phyloP scores from a whole-genome alignment of 1,140 invertebrate genomes.

The Bombus consobrinus region DNA sequence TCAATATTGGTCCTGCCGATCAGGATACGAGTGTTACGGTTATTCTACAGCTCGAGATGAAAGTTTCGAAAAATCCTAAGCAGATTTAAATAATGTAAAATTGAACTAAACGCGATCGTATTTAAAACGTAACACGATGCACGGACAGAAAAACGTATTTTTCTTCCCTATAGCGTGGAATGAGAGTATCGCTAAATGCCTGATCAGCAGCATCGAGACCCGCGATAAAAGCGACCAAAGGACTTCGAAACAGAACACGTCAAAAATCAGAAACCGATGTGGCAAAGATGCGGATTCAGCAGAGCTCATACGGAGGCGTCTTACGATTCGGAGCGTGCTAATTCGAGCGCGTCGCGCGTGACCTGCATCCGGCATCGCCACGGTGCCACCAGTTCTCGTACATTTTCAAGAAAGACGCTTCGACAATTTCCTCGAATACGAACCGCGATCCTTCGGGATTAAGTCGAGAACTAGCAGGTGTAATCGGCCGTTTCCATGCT shows the following conservation, averaged over 20 bases:
- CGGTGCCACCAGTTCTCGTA: background rate
- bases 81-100: too few relatives aligned
- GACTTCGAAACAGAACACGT: background rate
- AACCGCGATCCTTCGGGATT: constrained; percentile 52
- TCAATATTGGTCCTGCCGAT: constrained; percentile 1
- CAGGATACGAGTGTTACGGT: background rate
- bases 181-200: background rate
- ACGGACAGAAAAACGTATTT: too few relatives aligned
- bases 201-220: background rate
- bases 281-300: constrained; percentile 53
- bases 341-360: constrained; percentile 64
- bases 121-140: too few relatives aligned
- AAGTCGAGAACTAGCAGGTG: constrained; percentile 46
- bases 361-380: constrained; percentile 50
- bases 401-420: constrained; percentile 30
- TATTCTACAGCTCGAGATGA: background rate
- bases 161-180: too few relatives aligned
- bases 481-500: constrained; percentile 55
- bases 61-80: too few relatives aligned
- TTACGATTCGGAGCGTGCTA: constrained; percentile 61
- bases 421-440: constrained; percentile 57
- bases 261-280: background rate
- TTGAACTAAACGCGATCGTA: too few relatives aligned
- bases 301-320: constrained; percentile 42
- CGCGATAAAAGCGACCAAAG: too few relatives aligned